These are phyloP conservation scores for Pristionchus exspectatus DNA, from an alignment of 2,888 invertebrate species.

Conservation along the genomic window DNA sequence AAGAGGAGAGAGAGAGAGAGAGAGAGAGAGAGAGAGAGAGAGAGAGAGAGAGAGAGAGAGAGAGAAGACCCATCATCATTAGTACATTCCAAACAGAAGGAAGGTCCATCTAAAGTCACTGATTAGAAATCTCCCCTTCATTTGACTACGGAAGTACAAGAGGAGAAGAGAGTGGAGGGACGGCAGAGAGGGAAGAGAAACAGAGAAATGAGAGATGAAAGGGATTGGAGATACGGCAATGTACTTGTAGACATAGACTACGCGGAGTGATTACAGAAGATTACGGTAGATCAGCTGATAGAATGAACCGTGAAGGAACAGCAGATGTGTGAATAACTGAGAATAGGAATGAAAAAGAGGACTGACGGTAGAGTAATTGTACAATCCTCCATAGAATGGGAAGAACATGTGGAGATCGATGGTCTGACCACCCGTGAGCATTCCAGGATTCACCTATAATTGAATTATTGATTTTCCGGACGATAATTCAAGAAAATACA, in stretches of 20 bases:
- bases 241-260: conserved; percentile 41
- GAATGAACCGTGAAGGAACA: neutral
- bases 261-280: conserved; percentile 23
- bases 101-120: conserved; percentile 25
- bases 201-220: neutral
- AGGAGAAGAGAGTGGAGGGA: neutral
- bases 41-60: conserved; percentile 22
- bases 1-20: neutral
- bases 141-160: conserved; percentile 48
- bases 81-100: conserved; percentile 48
- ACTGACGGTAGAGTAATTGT: conserved; percentile 77
- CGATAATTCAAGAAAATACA: neutral
- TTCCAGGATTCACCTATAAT: conserved; percentile 68
- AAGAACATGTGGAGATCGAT: conserved; percentile 78
- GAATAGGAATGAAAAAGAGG: neutral
- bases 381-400: conserved; percentile 77
- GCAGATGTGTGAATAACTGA: neutral
- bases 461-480: neutral
- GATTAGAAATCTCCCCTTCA: conserved; percentile 39
- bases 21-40: conserved; percentile 20
- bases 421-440: conserved; percentile 76
- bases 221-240: neutral
- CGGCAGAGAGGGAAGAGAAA: neutral
- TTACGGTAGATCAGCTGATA: conserved; percentile 13
- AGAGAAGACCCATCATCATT: conserved; percentile 16